Conservation (phyloP, 2,888 invertebrate species). For the Ypsolopha scabrella region DNA sequence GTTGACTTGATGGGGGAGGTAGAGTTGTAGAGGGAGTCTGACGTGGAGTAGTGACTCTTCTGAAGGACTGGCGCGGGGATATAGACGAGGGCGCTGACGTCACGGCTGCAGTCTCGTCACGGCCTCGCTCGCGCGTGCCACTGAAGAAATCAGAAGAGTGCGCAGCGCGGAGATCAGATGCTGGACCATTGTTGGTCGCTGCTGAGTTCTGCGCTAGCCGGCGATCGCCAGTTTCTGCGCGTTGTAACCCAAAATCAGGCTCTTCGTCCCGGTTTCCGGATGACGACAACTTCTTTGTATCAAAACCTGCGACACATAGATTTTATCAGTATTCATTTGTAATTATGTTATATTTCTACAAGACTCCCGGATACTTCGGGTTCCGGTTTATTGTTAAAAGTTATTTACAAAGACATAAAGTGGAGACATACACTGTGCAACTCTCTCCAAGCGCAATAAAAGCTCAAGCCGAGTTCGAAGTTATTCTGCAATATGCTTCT, state of each 20-base stretch:
- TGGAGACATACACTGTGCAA: neutral
- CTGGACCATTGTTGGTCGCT: conserved; percentile 30
- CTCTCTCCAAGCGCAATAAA: neutral
- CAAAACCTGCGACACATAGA: conserved; percentile 56
- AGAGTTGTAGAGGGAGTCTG: conserved; percentile 29
- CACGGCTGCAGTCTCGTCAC: conserved; percentile 35
- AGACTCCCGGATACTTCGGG: neutral
- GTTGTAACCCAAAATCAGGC: conserved; percentile 78
- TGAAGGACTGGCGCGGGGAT: conserved; percentile 36
- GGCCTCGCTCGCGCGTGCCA: conserved; percentile 56
- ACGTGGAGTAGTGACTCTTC: conserved; percentile 50
- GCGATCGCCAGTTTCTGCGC: conserved; percentile 75
- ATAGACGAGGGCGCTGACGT: conserved; percentile 16
- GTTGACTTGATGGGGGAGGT: conserved; percentile 15
- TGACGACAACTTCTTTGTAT: conserved; percentile 72
- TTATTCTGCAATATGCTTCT: conserved; percentile 24
- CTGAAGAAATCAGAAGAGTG: conserved; percentile 84
- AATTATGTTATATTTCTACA: conserved; percentile 7
- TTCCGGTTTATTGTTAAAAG: neutral
- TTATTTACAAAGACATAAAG: neutral
- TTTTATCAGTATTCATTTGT: neutral
- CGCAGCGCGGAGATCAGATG: conserved; percentile 76
- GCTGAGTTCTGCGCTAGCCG: conserved; percentile 42
- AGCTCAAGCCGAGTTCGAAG: conserved; percentile 19
- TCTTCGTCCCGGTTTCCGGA: conserved; percentile 72